Evolutionary conservation across 2,888 invertebrate species (phyloP).

Genomic region (Latheticus oryzae): DNA sequence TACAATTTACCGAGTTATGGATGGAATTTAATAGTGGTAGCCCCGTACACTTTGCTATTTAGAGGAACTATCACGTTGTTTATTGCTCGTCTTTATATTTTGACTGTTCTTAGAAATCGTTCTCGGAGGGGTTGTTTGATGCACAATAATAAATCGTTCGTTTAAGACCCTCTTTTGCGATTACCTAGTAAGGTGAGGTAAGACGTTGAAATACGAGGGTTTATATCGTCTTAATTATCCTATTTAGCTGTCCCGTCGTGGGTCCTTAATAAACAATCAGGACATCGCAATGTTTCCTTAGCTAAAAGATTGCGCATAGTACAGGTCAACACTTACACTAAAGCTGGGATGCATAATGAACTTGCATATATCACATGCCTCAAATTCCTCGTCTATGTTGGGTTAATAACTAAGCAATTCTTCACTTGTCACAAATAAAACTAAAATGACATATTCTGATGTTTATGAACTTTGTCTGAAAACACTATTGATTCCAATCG

Average conservation of each 20-base stretch:
- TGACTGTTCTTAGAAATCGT: slow-evolving; percentile 8
- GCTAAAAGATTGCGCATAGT: slow-evolving; percentile 30
- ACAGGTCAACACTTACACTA: slow-evolving; percentile 31
- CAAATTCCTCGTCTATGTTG: slow-evolving; percentile 42
- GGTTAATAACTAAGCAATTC: slow-evolving; percentile 44
- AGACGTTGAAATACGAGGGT: slow-evolving; percentile 41
- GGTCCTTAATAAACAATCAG: slow-evolving; percentile 41
- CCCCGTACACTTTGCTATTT: slow-evolving; percentile 27
- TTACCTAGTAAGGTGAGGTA: slow-evolving; percentile 20
- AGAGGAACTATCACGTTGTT: slow-evolving; percentile 9
- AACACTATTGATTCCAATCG: slow-evolving; percentile 13
- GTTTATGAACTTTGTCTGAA: slow-evolving; percentile 3
- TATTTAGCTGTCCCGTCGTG: slow-evolving; percentile 38
- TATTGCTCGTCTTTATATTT: slow-evolving; percentile 14
- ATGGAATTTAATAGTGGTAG: slow-evolving; percentile 35
- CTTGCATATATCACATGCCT: slow-evolving; percentile 47
- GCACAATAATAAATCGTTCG: slow-evolving; percentile 20
- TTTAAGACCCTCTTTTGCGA: slow-evolving; percentile 30
- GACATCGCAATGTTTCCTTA: slow-evolving; percentile 36
- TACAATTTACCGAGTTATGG: slow-evolving; percentile 27
- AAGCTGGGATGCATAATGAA: slow-evolving; percentile 46
- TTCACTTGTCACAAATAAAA: slow-evolving; percentile 30
- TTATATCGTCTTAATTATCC: slow-evolving; percentile 42
- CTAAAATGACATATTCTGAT: not conserved
- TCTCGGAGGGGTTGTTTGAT: not conserved